Conservation (phyloP, 1,140 invertebrate species). For the Lordiphosa stackelbergi region DNA sequence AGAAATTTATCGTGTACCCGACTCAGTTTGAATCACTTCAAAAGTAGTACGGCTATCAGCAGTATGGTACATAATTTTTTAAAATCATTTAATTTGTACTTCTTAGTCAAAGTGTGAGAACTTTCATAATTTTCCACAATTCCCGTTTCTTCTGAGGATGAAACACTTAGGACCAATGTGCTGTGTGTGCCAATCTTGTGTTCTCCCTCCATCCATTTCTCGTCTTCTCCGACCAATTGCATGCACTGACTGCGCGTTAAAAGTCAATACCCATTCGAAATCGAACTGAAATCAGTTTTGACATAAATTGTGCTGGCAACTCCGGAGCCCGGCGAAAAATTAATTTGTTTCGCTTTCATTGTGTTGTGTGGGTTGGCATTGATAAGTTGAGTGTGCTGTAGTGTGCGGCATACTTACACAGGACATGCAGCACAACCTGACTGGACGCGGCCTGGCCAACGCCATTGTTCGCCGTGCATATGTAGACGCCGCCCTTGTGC, state of each 20-base stretch:
- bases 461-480: slow-evolving; percentile 82
- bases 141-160: no score
- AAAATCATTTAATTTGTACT: no score
- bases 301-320: slow-evolving; percentile 67
- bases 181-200: neutral
- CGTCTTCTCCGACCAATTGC: slow-evolving; percentile 33
- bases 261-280: slow-evolving; percentile 56
- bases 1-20: no score
- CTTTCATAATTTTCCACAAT: no score
- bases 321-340: slow-evolving; percentile 41
- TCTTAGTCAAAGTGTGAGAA: no score
- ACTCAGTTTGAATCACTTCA: no score
- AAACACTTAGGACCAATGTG: slow-evolving; percentile 2
- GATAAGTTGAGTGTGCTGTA: slow-evolving; percentile 5
- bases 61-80: no score
- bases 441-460: slow-evolving; percentile 81
- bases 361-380: slow-evolving; percentile 15
- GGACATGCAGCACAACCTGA: slow-evolving; percentile 80
- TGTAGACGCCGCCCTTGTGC: slow-evolving; percentile 81
- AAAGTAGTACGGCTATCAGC: no score
- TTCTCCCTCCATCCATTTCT: neutral
- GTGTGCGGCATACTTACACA: slow-evolving; percentile 78
- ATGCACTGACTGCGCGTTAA: slow-evolving; percentile 31
- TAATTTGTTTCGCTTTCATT: slow-evolving; percentile 64
- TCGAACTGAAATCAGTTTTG: slow-evolving; percentile 62